Evolutionary conservation across 2,888 invertebrate genomes (phyloP).

Genomic region (Apamea sordens): DNA sequence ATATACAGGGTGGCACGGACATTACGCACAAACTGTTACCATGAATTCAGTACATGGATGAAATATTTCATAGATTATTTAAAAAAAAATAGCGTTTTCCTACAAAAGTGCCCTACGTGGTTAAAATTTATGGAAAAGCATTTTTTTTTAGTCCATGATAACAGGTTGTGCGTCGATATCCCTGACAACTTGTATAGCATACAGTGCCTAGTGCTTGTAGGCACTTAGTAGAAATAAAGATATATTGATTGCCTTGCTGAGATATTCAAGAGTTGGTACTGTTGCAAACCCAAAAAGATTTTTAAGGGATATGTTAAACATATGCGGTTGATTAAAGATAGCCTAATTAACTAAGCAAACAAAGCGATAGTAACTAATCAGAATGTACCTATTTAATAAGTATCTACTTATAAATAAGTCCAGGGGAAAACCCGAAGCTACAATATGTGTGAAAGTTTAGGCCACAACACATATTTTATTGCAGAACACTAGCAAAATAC

Average conservation of each 20-base stretch:
- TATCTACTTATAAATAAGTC: neutral
- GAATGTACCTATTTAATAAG: neutral
- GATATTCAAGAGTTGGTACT: neutral
- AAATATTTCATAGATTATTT: too few species aligned
- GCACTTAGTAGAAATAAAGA: neutral
- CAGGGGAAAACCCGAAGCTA: slow-evolving; percentile 7
- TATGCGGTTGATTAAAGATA: neutral
- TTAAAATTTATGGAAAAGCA: too few species aligned
- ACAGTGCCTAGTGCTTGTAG: neutral
- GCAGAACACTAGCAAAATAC: slow-evolving; percentile 15
- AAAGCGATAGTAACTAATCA: neutral
- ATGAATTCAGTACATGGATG: too few species aligned
- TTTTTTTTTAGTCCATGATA: too few species aligned
- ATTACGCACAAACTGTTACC: too few species aligned
- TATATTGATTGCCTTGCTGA: neutral
- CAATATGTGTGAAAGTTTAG: slow-evolving; percentile 1
- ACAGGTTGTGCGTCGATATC: too few species aligned
- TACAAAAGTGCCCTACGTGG: too few species aligned
- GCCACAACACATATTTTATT: neutral
- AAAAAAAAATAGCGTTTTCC: too few species aligned
- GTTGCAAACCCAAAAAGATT: neutral
- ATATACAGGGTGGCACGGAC: neutral
- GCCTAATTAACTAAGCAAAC: neutral
- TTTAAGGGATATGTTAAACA: neutral
- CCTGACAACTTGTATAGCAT: neutral